These are phyloP conservation scores for Caenorhabditis briggsae DNA, from an alignment of 1,140 invertebrate species.

Conservation along the genomic window DNA sequence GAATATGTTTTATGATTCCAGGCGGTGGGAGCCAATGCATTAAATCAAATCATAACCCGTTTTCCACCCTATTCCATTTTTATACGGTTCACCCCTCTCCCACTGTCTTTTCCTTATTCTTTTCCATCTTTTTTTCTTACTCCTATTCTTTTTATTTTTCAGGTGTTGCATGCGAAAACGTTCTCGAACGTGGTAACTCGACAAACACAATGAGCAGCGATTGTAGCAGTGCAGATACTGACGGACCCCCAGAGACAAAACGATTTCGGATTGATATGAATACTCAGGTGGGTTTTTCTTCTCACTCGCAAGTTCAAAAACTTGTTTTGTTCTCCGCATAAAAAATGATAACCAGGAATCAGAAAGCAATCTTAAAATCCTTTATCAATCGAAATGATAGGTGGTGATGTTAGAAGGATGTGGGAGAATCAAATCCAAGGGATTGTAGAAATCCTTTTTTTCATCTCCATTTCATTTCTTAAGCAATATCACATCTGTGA, in stretches of 20 bases:
- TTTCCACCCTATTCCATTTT: neutral
- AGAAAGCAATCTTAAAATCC: neutral
- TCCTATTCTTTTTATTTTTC: neutral
- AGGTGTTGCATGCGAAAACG: conserved; percentile 39
- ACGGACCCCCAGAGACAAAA: conserved; percentile 59
- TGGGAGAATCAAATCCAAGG: conserved; percentile 15
- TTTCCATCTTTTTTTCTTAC: neutral
- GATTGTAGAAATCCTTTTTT: conserved; percentile 41
- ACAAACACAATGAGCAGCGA: neutral
- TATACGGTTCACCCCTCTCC: neutral
- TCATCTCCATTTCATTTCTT: conserved; percentile 46
- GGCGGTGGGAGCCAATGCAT: conserved; percentile 40
- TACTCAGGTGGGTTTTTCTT: conserved; percentile 23
- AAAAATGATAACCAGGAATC: conserved; percentile 9
- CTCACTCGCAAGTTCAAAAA: too few relatives aligned
- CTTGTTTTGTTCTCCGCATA: too few relatives aligned
- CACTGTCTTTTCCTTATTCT: neutral
- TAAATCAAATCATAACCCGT: too few relatives aligned
- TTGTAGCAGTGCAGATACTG: conserved; percentile 19
- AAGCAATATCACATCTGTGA: neutral
- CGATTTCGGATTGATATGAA: conserved; percentile 58
- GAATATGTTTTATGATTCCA: conserved; percentile 19
- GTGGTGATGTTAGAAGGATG: conserved; percentile 9
- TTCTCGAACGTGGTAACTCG: neutral
- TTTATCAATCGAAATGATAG: neutral